phyloP scores from a whole-genome alignment of 2,797 vertebrate species.

The Tamandua tetradactyla region DNA sequence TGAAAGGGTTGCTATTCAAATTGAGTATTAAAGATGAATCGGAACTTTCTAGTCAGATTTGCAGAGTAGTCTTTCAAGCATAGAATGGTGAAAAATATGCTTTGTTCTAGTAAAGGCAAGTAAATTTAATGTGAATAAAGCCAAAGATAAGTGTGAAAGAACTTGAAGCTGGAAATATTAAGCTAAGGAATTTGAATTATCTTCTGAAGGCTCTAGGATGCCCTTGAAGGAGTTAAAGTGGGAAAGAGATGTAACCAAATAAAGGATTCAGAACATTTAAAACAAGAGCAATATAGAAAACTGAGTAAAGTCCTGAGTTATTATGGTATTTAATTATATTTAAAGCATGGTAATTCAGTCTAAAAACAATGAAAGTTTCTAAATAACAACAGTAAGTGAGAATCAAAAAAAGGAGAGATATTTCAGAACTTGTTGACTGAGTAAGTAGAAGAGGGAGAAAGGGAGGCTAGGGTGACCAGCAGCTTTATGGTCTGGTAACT shows the following conservation, averaged over 20 bases:
- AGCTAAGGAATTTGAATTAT: constrained; percentile 7
- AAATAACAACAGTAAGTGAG: constrained; percentile 31
- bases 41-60: constrained; percentile 13
- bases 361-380: constrained; percentile 20
- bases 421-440: not conserved
- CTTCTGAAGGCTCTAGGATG: not conserved
- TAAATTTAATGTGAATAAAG: not conserved
- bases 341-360: not conserved
- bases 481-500: not conserved
- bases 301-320: not conserved
- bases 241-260: constrained; percentile 40
- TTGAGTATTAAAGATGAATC: constrained; percentile 9
- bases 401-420: not conserved
- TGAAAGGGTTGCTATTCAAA: not conserved
- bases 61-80: not conserved
- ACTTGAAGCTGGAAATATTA: not conserved
- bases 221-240: constrained; percentile 2
- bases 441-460: not conserved
- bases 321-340: too few species aligned
- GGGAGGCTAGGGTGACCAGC: not conserved
- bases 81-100: not conserved
- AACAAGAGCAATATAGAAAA: constrained; percentile 20
- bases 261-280: constrained; percentile 41
- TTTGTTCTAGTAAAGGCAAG: constrained; percentile 17
- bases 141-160: not conserved